Percentiles rank a stretch among this genome's conserved stretches.
Evolutionary conservation across 2,113 vertebrate genomes (phyloP).

Genomic region (Oxygymnocypris stewartii): DNA sequence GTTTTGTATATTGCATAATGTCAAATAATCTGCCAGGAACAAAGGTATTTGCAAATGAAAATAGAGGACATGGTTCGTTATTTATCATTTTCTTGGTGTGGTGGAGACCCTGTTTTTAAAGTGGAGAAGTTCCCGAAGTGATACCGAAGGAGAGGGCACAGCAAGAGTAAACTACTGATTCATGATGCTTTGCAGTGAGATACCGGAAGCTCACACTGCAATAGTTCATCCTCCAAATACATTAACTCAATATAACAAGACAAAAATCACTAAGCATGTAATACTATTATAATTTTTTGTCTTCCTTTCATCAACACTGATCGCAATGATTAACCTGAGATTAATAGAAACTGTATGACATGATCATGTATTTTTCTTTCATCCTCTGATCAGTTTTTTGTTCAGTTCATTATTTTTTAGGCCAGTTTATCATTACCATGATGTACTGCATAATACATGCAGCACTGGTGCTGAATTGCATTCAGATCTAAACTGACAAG

Average conservation of each 20-base stretch:
- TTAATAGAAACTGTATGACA: not conserved
- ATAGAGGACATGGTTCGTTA: constrained; percentile 65
- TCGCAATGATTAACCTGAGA: not conserved
- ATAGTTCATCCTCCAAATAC: not conserved
- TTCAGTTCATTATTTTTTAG: too few species aligned
- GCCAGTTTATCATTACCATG: too few species aligned
- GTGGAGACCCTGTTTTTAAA: constrained; percentile 73
- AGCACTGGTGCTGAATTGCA: too few species aligned
- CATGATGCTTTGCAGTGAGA: constrained; percentile 73
- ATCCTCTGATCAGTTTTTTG: not conserved
- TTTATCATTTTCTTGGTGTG: constrained; percentile 68
- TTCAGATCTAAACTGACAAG: too few species aligned
- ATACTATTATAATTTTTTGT: not conserved
- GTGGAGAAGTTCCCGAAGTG: constrained; percentile 68
- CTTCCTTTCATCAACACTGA: not conserved
- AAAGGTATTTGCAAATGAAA: constrained; percentile 43
- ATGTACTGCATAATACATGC: too few species aligned
- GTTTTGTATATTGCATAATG: not conserved
- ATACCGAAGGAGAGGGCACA: constrained; percentile 70
- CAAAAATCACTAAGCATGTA: not conserved
- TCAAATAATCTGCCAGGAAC: constrained; percentile 30
- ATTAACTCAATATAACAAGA: not conserved
- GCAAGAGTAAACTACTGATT: constrained; percentile 74
- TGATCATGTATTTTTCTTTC: not conserved
- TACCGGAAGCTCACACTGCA: constrained; percentile 1